A percentile compares a stretch with the other conserved stretches of the same genome.
These are phyloP conservation scores for Ellobius talpinus DNA, from an alignment of 2,113 vertebrate species.

Conservation along the genomic window DNA sequence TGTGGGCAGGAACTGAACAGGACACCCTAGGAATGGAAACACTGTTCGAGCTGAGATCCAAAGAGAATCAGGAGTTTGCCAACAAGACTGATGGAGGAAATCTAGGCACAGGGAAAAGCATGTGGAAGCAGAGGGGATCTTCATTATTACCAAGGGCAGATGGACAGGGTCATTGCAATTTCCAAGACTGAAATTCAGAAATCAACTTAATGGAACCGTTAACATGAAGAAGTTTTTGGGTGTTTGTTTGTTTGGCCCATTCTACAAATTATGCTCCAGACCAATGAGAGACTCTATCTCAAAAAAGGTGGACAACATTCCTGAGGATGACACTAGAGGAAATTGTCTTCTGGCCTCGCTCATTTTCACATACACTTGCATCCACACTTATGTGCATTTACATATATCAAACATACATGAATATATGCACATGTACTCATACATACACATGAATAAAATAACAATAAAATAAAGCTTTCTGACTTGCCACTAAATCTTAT, in stretches of 20 bases:
- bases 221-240: too few relatives aligned
- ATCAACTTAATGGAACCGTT: neutral
- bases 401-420: neutral
- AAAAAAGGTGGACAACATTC: neutral
- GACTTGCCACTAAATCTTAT: neutral
- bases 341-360: neutral
- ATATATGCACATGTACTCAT: neutral
- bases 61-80: neutral
- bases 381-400: too few relatives aligned
- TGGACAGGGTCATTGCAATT: neutral
- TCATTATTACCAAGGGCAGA: neutral
- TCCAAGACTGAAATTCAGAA: conserved; percentile 16
- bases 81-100: neutral
- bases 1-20: neutral
- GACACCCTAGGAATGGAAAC: neutral
- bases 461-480: neutral
- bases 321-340: neutral
- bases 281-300: neutral
- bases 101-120: neutral
- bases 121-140: neutral
- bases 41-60: neutral
- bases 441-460: neutral
- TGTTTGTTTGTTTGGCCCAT: neutral
- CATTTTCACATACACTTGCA: neutral
- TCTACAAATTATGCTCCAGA: neutral